These are phyloP conservation scores for Lepus americanus DNA, from an alignment of 2,113 vertebrate genomes.

Conservation along the genomic window DNA sequence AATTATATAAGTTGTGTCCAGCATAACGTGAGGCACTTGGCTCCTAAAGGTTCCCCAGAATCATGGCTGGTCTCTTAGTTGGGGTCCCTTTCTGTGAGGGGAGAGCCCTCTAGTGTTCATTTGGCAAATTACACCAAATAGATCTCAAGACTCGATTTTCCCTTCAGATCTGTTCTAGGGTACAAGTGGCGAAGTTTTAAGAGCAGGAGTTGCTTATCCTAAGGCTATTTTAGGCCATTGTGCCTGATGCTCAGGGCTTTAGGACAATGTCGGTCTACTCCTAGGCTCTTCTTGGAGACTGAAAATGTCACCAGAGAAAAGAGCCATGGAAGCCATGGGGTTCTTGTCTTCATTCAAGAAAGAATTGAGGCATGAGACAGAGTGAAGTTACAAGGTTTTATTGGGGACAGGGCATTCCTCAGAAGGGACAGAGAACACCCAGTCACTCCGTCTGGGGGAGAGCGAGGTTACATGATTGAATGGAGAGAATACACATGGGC, in stretches of 20 bases:
- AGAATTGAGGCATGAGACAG: too few species aligned
- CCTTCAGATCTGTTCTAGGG: background rate
- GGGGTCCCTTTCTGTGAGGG: slow-evolving; percentile 17
- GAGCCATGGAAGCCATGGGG: too few species aligned
- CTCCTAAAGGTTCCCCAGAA: background rate
- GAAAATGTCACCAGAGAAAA: background rate
- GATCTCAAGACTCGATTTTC: background rate
- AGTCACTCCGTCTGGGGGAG: too few species aligned
- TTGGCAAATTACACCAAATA: background rate
- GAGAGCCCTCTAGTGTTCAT: slow-evolving; percentile 71
- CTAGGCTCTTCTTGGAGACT: slow-evolving; percentile 1
- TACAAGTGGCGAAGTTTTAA: background rate
- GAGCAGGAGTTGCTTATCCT: background rate
- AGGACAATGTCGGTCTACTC: background rate
- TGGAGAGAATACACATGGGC: too few species aligned
- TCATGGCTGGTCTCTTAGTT: background rate
- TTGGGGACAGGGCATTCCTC: too few species aligned
- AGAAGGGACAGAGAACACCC: too few species aligned
- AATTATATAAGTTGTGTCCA: background rate
- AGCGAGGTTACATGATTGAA: too few species aligned
- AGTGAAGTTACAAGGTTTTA: too few species aligned
- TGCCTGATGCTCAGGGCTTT: background rate
- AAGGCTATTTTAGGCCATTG: background rate
- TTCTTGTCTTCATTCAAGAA: too few species aligned
- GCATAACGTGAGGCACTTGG: background rate